Base-by-base conservation (phyloP, 92 coral and sea anemone species). In the Nematostella vectensis region DNA sequence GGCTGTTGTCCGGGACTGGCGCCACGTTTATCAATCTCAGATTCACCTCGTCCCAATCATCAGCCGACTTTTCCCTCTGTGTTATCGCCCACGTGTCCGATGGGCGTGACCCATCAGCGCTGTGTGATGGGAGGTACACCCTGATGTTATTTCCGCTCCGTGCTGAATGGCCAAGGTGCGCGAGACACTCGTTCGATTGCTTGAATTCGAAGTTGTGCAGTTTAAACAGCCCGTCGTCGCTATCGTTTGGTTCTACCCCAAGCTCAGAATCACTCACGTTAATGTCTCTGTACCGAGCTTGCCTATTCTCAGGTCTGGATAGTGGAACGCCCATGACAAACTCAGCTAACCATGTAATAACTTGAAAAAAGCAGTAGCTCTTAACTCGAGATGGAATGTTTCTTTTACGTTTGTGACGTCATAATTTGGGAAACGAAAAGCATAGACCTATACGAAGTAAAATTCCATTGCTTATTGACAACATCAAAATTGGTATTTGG, bases 131-230 rank as follows among this genome's bases (percentile, higher is more conserved):
- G 9, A 45, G 23, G 18, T 6, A 45, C 9, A 45, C 51, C 18
- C 18, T 6, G 23, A 45, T 45, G 51, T 17, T 45, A 4, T 45
- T 45, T 17, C 8, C 40, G 40, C 40, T 33, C 40, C 15, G 6
- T 6, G 15, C 40, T 6, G 6, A 6, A 6, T 33, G 6, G 6
- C 8, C 40, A 8, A 9, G 17, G 23, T 19, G 23, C 51, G 51
- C 51, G 12, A 45, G 23, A 11, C 17, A 45, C 9, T 8, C 18
- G 18, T 45, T 45, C 23, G 51, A 11, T 10, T 19, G 9, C 23
- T 11, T 45, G 51, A 9, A 45, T 45, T 45, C 51, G 51, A 45
- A 45, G 21, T 45, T 45, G 21, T 19, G 23, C 4, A 45, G 51
- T 17, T 8, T 45, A 17, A 45, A 45, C 12, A 6, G 4, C 4